Conservation (phyloP, 2,113 vertebrate species). For the Australoheros scitulus region DNA sequence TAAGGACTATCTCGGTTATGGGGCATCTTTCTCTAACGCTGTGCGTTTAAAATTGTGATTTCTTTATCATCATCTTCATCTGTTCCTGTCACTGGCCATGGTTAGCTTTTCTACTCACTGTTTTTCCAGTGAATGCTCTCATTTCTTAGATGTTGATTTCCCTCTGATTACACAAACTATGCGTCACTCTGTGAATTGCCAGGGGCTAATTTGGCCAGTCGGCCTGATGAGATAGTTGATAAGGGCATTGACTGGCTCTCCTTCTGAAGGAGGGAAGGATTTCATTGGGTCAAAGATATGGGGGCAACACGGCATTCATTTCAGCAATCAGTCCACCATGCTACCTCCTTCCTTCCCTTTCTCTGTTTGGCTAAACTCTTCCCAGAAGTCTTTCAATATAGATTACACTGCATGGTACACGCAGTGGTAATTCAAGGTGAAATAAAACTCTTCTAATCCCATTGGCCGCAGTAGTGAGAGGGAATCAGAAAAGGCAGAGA, state of each 20-base stretch:
- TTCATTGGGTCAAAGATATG: conserved; percentile 73
- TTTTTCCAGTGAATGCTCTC: conserved; percentile 62
- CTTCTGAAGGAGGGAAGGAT: conserved; percentile 69
- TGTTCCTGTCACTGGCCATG: conserved; percentile 49
- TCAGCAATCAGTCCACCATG: conserved; percentile 74
- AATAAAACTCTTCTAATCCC: conserved; percentile 74
- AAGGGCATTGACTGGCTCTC: conserved; percentile 76
- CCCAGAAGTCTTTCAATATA: conserved; percentile 77
- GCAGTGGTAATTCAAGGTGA: conserved; percentile 75
- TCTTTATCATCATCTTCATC: conserved; percentile 60
- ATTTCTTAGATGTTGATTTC: conserved; percentile 71
- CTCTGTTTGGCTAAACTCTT: conserved; percentile 73
- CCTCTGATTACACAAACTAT: conserved; percentile 73
- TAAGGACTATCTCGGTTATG: background rate
- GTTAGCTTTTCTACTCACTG: conserved; percentile 48
- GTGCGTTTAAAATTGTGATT: conserved; percentile 34
- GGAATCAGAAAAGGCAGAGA: conserved; percentile 34
- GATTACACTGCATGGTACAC: conserved; percentile 66
- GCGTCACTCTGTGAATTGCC: conserved; percentile 67
- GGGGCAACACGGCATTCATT: conserved; percentile 68
- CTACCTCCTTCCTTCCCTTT: conserved; percentile 59
- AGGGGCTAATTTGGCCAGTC: conserved; percentile 69
- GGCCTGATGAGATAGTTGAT: conserved; percentile 76
- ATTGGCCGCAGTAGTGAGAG: conserved; percentile 43
- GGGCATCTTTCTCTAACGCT: conserved; percentile 31